These are phyloP conservation scores for Heptranchias perlo DNA, from an alignment of 2,113 vertebrate species.

Conservation along the genomic window DNA sequence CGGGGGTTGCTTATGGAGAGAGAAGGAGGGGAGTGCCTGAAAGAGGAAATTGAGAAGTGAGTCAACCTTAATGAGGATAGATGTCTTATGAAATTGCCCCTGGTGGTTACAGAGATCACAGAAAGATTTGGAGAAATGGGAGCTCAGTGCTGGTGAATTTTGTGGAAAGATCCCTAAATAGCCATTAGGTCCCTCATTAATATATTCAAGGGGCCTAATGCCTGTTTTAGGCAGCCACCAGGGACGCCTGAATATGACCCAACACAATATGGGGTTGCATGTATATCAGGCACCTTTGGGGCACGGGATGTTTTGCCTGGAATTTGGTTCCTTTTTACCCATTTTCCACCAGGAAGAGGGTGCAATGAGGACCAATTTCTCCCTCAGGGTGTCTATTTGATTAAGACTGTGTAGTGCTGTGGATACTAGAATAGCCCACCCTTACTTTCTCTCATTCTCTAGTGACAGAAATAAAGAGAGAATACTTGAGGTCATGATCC, in stretches of 20 bases:
- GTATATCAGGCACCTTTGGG: no score
- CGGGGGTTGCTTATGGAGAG: background rate
- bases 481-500: no score
- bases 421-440: no score
- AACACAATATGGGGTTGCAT: background rate
- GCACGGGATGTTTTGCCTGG: background rate
- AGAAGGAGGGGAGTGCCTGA: background rate
- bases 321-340: background rate
- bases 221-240: background rate
- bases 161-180: background rate
- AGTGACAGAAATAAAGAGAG: no score
- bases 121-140: background rate
- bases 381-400: no score
- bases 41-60: background rate
- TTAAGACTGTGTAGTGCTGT: no score
- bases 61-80: background rate
- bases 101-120: no score
- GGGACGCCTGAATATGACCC: background rate
- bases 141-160: background rate
- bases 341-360: background rate
- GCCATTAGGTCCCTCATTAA: background rate
- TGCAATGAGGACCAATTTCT: background rate
- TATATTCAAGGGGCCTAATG: background rate
- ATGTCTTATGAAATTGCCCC: background rate
- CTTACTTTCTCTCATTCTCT: no score